These are phyloP conservation scores for Eidolon helvum DNA, from an alignment of 2,113 vertebrate genomes.

Conservation along the genomic window DNA sequence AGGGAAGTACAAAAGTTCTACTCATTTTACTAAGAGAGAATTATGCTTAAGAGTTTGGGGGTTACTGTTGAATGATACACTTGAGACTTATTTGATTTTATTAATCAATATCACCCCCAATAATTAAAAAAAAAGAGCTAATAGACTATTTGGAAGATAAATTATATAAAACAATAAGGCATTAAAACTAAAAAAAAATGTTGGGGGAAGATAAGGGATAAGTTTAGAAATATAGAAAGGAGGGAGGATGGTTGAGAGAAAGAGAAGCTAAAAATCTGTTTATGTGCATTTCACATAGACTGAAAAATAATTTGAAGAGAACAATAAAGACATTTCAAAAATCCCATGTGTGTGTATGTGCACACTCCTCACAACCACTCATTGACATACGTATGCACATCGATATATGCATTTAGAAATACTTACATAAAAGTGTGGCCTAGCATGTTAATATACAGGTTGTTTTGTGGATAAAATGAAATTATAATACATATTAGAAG, in stretches of 20 bases:
- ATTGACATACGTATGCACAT: too few relatives aligned
- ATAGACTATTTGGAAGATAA: conserved; percentile 57
- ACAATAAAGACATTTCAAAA: background rate
- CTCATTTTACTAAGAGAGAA: background rate
- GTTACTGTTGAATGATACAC: too few relatives aligned
- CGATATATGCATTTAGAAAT: background rate
- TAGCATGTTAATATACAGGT: background rate
- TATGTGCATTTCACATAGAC: background rate
- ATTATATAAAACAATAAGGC: conserved; percentile 66
- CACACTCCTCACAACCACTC: background rate
- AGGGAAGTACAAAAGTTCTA: background rate
- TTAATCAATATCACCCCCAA: too few relatives aligned
- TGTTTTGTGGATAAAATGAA: background rate
- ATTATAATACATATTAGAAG: background rate
- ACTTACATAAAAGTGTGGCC: too few relatives aligned
- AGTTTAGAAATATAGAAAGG: background rate
- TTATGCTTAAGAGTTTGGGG: background rate
- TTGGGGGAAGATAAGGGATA: too few relatives aligned
- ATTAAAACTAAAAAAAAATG: conserved; percentile 42
- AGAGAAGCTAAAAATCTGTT: background rate
- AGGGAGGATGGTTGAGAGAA: background rate
- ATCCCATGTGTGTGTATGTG: background rate
- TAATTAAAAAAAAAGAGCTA: background rate
- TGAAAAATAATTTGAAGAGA: background rate
- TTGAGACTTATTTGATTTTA: too few relatives aligned